Evolutionary conservation across 2,113 vertebrate species (phyloP), one percentile per base, ranked within the genome.

Genomic region (Solea senegalensis): DNA sequence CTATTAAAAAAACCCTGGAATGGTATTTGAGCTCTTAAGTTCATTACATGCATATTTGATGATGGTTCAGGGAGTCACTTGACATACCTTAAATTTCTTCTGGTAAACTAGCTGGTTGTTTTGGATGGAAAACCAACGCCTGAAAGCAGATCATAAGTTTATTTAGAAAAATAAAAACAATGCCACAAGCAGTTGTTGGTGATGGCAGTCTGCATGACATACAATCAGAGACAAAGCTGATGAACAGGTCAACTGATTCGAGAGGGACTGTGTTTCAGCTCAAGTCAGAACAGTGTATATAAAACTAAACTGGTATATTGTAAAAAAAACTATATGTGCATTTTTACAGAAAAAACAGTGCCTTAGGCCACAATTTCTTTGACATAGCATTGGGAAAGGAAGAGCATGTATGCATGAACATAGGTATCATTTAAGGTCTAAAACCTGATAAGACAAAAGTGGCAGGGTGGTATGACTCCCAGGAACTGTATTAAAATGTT

Each of bases 61-160:
- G 55, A 46, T 55, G 58, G 86, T 57, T 61, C 65, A 67, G 49
- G 45, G 50, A 76, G 73, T 80, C 76, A 86, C 52, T 57, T 70
- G n/a, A 88, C 95, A 64, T 91, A 99, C 98, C 96, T 97, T 99
- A 87, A 98, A 99, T 79, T 98, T 99, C 92, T 99, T 99, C 95
- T 98, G 98, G 91, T 99, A 99, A 78, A 99, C 98, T 55, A 99
- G 94, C 86, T 99, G 98, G 92, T 98, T 99, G 90, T 98, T 99
- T 88, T 99, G 98, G 93, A 99, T 99, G 59, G 98, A 98, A 92
- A 99, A 99, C 97, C 98, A 99, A 83, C 98, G 96, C 92, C 98
- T 99, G 92, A 80, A 93, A 95, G 86, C 58, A 75, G 69, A 85
- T 68, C 59, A 84, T 54, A 49, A 45, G 58, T 72, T 69, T 12